Evolutionary conservation across 2,113 vertebrate genomes (phyloP).

Genomic region (Gobio gobio): DNA sequence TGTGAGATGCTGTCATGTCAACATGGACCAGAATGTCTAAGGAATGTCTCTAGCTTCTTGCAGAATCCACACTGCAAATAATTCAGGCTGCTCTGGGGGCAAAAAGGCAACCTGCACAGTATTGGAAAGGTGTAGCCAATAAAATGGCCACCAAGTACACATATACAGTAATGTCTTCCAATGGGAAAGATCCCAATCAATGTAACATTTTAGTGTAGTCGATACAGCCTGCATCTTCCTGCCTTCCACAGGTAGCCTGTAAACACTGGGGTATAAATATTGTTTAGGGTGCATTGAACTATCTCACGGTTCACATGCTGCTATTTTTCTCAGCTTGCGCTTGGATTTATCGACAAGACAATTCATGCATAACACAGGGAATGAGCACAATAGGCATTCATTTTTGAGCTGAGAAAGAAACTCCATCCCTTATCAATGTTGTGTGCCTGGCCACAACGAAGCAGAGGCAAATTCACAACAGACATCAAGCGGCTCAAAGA

Average conservation of each 20-base stretch:
- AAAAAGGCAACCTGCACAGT: background rate
- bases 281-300: conserved; percentile 37
- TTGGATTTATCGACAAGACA: conserved; percentile 42
- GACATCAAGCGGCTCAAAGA: conserved; percentile 39
- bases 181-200: conserved; percentile 30
- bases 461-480: conserved; percentile 40
- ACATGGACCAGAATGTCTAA: background rate
- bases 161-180: conserved; percentile 23
- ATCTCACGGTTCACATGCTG: conserved; percentile 6
- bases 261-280: conserved; percentile 26
- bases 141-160: background rate
- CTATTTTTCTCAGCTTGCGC: conserved; percentile 30
- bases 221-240: conserved; percentile 16
- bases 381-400: conserved; percentile 46
- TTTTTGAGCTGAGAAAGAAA: conserved; percentile 30
- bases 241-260: conserved; percentile 14
- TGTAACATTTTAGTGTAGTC: conserved; percentile 26
- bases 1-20: background rate
- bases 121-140: conserved; percentile 7
- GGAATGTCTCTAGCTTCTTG: background rate
- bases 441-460: conserved; percentile 40
- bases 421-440: conserved; percentile 33
- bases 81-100: background rate
- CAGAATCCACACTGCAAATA: background rate
- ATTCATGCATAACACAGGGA: conserved; percentile 37